Conservation (phyloP, 2,888 invertebrate genomes). For the Erpobdella octoculata region DNA sequence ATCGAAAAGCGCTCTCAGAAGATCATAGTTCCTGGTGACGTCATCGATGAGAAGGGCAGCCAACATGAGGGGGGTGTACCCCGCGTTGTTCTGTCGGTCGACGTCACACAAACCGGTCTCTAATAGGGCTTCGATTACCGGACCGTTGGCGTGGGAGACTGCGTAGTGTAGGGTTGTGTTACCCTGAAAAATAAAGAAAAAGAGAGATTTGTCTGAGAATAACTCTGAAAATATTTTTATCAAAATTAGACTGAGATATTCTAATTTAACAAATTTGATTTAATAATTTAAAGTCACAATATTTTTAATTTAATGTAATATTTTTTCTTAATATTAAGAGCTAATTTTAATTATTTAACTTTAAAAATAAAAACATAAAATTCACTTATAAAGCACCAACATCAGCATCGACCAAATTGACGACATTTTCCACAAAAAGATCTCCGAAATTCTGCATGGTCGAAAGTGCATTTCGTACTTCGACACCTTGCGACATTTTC, state of each 20-base stretch:
- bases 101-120: constrained; percentile 76
- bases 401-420: constrained; percentile 76
- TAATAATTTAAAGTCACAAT: too few relatives aligned
- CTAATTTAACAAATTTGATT: not conserved
- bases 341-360: not conserved
- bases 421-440: constrained; percentile 66
- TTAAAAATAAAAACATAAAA: not conserved
- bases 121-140: constrained; percentile 74
- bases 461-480: constrained; percentile 76
- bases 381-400: constrained; percentile 55
- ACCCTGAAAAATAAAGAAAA: constrained; percentile 65
- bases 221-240: not conserved
- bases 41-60: constrained; percentile 66
- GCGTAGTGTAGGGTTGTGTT: constrained; percentile 88
- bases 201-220: not conserved
- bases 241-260: not conserved
- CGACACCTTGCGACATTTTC: constrained; percentile 65
- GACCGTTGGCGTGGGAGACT: constrained; percentile 82
- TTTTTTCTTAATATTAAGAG: too few relatives aligned
- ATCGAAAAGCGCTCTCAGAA: constrained; percentile 72
- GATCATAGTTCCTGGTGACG: constrained; percentile 68
- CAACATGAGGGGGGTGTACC: constrained; percentile 82
- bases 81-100: constrained; percentile 76
- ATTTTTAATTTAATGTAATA: too few relatives aligned
- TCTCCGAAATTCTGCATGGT: constrained; percentile 71